Percentiles rank a stretch among this genome's conserved stretches.
phyloP scores from a whole-genome alignment of 2,797 vertebrate genomes.

The Sciurus vulgaris region DNA sequence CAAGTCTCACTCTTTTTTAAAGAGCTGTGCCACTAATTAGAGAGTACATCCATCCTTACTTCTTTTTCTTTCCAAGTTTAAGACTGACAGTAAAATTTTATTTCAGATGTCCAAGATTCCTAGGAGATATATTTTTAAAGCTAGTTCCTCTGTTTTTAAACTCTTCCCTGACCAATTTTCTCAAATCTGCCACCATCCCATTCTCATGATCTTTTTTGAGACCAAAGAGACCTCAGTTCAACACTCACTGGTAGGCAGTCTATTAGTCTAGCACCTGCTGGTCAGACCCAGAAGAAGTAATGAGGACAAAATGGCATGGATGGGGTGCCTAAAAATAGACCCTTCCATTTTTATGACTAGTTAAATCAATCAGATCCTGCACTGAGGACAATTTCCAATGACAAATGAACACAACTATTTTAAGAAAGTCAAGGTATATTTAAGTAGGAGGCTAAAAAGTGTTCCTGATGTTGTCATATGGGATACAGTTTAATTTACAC shows the following conservation, averaged over 20 bases:
- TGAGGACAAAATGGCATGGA: conserved; percentile 39
- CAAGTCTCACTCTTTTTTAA: conserved; percentile 21
- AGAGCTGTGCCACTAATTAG: conserved; percentile 59
- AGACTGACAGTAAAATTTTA: conserved; percentile 54
- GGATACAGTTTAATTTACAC: conserved; percentile 25
- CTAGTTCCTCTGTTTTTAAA: conserved; percentile 20
- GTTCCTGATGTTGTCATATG: background rate
- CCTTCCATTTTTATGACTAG: conserved; percentile 30
- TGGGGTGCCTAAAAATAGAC: conserved; percentile 66
- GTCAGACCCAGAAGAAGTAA: conserved; percentile 64
- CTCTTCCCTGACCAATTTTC: conserved; percentile 21
- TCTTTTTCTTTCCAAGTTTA: conserved; percentile 64
- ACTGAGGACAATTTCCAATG: conserved; percentile 25
- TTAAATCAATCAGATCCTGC: conserved; percentile 39
- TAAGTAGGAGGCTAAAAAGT: conserved; percentile 28
- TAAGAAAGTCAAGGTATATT: conserved; percentile 38
- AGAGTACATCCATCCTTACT: background rate
- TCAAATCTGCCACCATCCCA: background rate
- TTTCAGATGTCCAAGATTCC: conserved; percentile 36
- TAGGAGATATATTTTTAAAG: conserved; percentile 29
- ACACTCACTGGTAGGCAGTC: background rate
- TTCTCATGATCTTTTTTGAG: conserved; percentile 58
- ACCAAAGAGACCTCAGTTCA: conserved; percentile 49
- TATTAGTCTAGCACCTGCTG: conserved; percentile 59
- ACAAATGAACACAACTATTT: conserved; percentile 33